Percentiles rank a stretch among this genome's conserved stretches.
Evolutionary conservation across 2,888 invertebrate species (phyloP).

Genomic region (Icerya purchasi): DNA sequence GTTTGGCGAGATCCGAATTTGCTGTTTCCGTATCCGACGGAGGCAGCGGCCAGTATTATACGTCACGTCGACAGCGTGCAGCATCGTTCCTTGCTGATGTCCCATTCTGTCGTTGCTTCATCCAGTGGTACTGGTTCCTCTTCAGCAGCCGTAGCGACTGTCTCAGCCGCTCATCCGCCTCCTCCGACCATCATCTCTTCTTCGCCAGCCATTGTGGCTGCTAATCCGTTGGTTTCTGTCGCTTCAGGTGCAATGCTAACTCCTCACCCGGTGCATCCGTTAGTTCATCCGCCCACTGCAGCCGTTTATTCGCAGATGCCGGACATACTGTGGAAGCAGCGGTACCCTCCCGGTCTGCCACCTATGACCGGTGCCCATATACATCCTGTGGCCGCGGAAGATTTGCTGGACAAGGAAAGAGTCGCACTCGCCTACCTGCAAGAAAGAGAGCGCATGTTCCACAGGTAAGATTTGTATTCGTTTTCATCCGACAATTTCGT

Average conservation of each 20-base stretch:
- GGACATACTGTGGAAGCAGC: conserved; percentile 27
- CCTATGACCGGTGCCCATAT: conserved; percentile 13
- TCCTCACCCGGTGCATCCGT: conserved; percentile 17
- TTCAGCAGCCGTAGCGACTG: conserved; percentile 18
- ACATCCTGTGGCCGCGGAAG: conserved; percentile 25
- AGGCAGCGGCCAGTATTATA: conserved; percentile 26
- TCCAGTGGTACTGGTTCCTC: conserved; percentile 11
- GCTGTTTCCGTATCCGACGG: no score
- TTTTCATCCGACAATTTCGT: no score
- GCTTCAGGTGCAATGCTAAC: conserved; percentile 25
- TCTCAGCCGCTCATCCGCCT: conserved; percentile 25
- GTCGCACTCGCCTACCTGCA: conserved; percentile 35
- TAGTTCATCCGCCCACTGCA: conserved; percentile 19
- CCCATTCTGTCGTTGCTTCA: conserved; percentile 20
- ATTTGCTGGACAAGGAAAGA: conserved; percentile 30
- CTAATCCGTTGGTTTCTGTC: neutral
- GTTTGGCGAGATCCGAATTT: neutral
- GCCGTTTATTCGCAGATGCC: conserved; percentile 14
- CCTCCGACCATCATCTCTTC: conserved; percentile 19
- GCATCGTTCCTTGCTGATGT: conserved; percentile 34
- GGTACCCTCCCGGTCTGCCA: conserved; percentile 11
- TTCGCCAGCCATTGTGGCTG: conserved; percentile 21
- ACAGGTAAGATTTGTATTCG: no score
- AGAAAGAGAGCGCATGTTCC: conserved; percentile 44
- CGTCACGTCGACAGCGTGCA: conserved; percentile 39